Evolutionary conservation across 2,797 vertebrate genomes (phyloP).

Genomic region (Scolopax rusticola): DNA sequence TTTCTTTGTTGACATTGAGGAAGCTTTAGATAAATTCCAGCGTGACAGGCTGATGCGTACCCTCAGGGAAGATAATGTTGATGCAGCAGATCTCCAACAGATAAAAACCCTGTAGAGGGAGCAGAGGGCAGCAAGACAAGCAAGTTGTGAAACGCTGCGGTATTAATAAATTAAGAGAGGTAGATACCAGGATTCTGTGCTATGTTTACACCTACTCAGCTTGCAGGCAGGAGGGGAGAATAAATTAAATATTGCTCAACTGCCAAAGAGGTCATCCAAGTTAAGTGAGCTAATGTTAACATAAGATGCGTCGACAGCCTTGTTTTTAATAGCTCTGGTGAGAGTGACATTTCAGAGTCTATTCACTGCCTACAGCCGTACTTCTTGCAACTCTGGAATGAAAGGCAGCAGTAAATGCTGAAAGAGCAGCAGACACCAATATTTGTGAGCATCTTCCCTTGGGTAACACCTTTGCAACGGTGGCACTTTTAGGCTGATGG

Average conservation of each 20-base stretch:
- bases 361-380: not conserved
- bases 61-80: conserved; percentile 7
- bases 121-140: not conserved
- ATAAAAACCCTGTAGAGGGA: not conserved
- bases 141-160: not conserved
- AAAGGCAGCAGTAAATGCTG: not conserved
- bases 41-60: not conserved
- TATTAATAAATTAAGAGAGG: not conserved
- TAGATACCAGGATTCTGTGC: not conserved
- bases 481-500: not conserved
- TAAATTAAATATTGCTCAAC: not conserved
- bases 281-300: conserved; percentile 36
- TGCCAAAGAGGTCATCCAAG: not conserved
- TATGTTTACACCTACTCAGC: not conserved
- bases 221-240: not conserved
- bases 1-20: conserved; percentile 25
- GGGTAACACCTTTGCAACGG: not conserved
- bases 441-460: not conserved
- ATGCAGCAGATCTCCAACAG: conserved; percentile 16
- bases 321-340: not conserved
- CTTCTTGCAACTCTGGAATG: not conserved
- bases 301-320: not conserved
- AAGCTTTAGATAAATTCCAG: conserved; percentile 29
- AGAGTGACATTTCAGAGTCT: not conserved
- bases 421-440: not conserved